A percentile compares a stretch with the other conserved stretches of the same genome.
Evolutionary conservation across 1,140 invertebrate genomes (phyloP).

Genomic region (Drosophila pallidifrons): DNA sequence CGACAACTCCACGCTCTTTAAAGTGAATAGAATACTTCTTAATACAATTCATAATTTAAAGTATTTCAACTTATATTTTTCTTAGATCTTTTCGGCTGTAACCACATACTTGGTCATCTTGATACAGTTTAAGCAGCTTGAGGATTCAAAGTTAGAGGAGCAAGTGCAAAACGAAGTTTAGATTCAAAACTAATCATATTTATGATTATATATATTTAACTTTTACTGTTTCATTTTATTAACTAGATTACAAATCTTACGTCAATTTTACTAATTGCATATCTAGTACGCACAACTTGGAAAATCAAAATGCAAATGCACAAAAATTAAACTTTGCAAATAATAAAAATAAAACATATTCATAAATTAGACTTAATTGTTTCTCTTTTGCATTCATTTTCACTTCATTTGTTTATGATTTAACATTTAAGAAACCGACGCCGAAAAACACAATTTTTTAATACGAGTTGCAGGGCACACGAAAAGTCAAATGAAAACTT

Average conservation of each 20-base stretch:
- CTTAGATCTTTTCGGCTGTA: conserved; percentile 81
- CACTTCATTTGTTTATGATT: conserved; percentile 19
- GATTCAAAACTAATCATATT: not conserved
- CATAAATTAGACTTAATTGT: conserved; percentile 39
- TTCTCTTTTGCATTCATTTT: not conserved
- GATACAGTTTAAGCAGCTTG: conserved; percentile 82
- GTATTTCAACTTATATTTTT: not conserved
- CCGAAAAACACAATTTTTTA: conserved; percentile 27
- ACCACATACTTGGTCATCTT: conserved; percentile 82
- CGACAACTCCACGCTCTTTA: conserved; percentile 81
- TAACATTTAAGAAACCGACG: conserved; percentile 61
- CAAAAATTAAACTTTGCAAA: conserved; percentile 10
- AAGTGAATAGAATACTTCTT: conserved; percentile 50
- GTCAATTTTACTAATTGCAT: conserved; percentile 68
- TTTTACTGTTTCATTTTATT: conserved; percentile 39
- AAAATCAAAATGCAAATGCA: conserved; percentile 30
- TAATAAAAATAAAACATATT: conserved; percentile 21
- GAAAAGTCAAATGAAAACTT: not conserved
- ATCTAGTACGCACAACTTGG: conserved; percentile 29
- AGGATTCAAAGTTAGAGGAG: conserved; percentile 77
- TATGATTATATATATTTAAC: not conserved
- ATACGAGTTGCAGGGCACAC: conserved; percentile 22
- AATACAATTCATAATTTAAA: not conserved
- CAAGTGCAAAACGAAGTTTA: conserved; percentile 19
- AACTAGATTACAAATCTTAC: conserved; percentile 70